Evolutionary conservation across 1,140 invertebrate species (phyloP), one percentile per base, ranked within the genome.

Genomic region (Potamilus streckersoni): DNA sequence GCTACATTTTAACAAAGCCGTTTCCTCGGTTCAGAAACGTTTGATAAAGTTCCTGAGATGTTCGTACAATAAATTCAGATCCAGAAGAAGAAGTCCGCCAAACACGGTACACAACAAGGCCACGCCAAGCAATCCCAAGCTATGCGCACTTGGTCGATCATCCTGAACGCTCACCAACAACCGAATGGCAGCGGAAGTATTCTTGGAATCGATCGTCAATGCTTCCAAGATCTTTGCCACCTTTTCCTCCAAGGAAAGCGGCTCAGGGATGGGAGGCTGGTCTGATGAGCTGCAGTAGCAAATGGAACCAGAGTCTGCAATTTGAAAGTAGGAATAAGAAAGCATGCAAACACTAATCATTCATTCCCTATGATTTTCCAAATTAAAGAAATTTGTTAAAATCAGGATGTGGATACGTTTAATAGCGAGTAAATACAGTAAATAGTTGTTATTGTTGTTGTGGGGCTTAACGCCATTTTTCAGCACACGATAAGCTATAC

Each of bases 11-110:
- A 38, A 3, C 38, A 38, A 38, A 8, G 38, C 38, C 38, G 38
- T 8, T 38, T 38, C 38, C 38, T 38, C 38, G 38, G 38, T 38
- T 38, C 8, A 6, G 38, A 38, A 38, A 38, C 38, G 8, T 38
- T 38, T 38, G 12, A 56, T 66, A 12, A 80, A 49, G 13, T 75
- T 31, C 19, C 60, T 74, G 23, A 73, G 57, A 57, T 75, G 69
- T 2, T 73, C 69, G 17, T 73, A n/a, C 14, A 82, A 55, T 14
- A 80, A 69, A 65, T 74, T 71, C 16, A 81, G 64, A 58, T 83
- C 82, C 13, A 83, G 63, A n/a, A 83, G 65, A 16, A 83, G 60
- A 3, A 83, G 70, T n/a, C 82, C 78, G 0, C 82, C 79, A 55
- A 83, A 81, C 38, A 83, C 78, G 8, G 72, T 19, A 49, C 68